These are phyloP conservation scores for Ictalurus punctatus DNA, from an alignment of 2,113 vertebrate species.

Conservation along the genomic window DNA sequence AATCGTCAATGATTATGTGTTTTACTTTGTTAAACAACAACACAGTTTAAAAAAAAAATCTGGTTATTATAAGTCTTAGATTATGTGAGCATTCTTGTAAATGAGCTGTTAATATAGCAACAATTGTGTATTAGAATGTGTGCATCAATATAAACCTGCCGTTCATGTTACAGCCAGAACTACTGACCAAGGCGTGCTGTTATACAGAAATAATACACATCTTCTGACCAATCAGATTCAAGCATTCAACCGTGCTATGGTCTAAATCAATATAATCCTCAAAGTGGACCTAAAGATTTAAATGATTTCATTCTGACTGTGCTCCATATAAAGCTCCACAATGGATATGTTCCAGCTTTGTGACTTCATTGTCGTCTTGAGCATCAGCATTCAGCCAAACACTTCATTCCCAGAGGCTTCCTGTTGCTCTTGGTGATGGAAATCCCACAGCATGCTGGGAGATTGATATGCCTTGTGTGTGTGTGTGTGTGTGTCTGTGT, in stretches of 20 bases:
- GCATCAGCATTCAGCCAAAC: not conserved
- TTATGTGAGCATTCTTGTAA: no score
- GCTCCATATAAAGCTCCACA: not conserved
- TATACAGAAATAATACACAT: not conserved
- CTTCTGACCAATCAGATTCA: not conserved
- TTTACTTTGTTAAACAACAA: no score
- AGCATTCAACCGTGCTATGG: not conserved
- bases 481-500: not conserved
- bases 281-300: not conserved
- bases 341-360: not conserved
- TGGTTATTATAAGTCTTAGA: no score
- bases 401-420: not conserved
- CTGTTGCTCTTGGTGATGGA: not conserved
- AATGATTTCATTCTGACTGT: not conserved
- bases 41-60: no score
- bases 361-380: not conserved
- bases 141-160: not conserved
- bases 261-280: not conserved
- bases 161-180: not conserved
- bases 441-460: not conserved
- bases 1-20: no score
- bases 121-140: no score
- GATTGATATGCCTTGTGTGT: not conserved
- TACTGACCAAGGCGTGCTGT: not conserved
- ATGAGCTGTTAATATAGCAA: no score